Evolutionary conservation across 2,888 invertebrate species (phyloP).

Genomic region (Gymnosoma rotundatum): DNA sequence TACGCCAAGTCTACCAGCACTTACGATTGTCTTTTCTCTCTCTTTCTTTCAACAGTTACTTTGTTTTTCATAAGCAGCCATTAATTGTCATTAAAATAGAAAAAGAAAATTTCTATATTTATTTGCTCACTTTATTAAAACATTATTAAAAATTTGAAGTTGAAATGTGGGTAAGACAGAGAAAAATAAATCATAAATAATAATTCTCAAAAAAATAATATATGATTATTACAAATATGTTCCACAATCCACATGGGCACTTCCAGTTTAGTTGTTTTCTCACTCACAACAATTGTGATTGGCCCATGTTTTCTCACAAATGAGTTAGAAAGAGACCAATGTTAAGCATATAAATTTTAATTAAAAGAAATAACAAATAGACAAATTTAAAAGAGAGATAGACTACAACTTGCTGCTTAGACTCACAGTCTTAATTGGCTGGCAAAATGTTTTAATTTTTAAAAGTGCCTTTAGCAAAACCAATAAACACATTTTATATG

Average conservation of each 20-base stretch:
- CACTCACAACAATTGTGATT: constrained; percentile 24
- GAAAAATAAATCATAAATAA: neutral
- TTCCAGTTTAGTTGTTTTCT: constrained; percentile 51
- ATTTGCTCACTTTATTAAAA: constrained; percentile 35
- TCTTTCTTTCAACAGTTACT: constrained; percentile 4
- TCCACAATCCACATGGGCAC: constrained; percentile 63
- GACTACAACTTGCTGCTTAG: neutral
- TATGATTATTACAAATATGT: constrained; percentile 27
- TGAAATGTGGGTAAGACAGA: constrained; percentile 2
- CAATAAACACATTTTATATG: neutral
- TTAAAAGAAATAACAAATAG: neutral
- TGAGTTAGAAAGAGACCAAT: constrained; percentile 17
- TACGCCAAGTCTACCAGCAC: constrained; percentile 7
- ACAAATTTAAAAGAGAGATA: neutral
- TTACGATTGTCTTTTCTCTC: constrained; percentile 61
- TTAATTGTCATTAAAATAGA: constrained; percentile 54
- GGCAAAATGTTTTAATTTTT: neutral
- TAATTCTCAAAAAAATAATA: neutral
- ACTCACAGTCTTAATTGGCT: neutral
- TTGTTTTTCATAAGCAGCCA: constrained; percentile 50
- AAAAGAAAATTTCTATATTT: constrained; percentile 39
- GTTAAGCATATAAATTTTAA: neutral
- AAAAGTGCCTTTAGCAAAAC: constrained; percentile 1
- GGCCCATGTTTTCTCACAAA: neutral
- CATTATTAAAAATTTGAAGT: constrained; percentile 10